These are phyloP conservation scores for Silurus aristotelis DNA, from an alignment of 2,797 vertebrate species.

Conservation along the genomic window DNA sequence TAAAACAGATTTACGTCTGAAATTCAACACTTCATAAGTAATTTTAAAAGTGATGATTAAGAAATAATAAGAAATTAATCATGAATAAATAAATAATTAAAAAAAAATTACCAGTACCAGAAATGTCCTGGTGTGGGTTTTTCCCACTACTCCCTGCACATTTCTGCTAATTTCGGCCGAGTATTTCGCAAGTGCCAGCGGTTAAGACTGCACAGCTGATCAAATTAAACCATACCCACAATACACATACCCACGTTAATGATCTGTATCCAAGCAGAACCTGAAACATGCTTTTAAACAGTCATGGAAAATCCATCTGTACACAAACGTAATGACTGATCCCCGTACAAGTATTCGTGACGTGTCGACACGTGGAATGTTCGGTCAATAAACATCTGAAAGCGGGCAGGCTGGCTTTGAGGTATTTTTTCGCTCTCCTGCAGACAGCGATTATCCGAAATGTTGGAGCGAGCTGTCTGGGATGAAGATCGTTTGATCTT, in stretches of 20 bases:
- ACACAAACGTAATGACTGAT: not conserved
- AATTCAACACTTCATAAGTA: not conserved
- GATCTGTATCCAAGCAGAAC: not conserved
- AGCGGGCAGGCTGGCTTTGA: not conserved
- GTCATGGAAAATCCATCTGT: not conserved
- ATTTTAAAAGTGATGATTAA: not conserved
- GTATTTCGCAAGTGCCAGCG: not conserved
- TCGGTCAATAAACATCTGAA: not conserved
- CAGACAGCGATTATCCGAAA: not conserved
- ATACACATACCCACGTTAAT: not conserved
- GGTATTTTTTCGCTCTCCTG: not conserved
- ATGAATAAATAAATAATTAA: too few relatives aligned
- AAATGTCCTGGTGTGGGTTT: not conserved
- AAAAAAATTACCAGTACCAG: too few relatives aligned
- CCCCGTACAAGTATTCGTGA: not conserved
- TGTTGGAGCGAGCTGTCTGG: not conserved
- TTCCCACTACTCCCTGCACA: not conserved
- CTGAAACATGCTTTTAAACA: not conserved
- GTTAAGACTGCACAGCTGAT: too few relatives aligned
- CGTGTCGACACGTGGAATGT: not conserved
- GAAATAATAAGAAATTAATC: too few relatives aligned
- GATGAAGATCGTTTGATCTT: not conserved
- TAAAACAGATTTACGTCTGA: not conserved
- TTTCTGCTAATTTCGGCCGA: not conserved
- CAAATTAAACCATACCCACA: not conserved